These are phyloP conservation scores for Pachypanchax playfairii DNA, from an alignment of 2,113 vertebrate species.

Conservation along the genomic window DNA sequence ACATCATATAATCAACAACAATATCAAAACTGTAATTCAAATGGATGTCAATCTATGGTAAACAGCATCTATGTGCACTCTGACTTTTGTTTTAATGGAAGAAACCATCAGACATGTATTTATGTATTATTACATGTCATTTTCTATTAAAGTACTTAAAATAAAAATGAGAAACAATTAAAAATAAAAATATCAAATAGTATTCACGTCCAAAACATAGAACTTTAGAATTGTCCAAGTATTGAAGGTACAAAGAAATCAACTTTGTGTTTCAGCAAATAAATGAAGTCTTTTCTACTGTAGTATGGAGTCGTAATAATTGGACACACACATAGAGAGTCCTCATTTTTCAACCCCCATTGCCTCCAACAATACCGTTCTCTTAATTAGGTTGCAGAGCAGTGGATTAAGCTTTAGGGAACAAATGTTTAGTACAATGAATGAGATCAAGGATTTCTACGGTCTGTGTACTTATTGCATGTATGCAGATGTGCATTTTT, in stretches of 20 bases:
- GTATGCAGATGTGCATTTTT: constrained; percentile 23
- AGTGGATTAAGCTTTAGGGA: constrained; percentile 90
- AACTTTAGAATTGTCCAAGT: background rate
- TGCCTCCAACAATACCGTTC: constrained; percentile 90
- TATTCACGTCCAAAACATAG: too few relatives aligned
- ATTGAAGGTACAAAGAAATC: background rate
- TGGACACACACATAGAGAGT: background rate
- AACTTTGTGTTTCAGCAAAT: background rate
- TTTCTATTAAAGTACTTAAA: too few relatives aligned
- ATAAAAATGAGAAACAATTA: too few relatives aligned
- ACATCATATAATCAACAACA: too few relatives aligned
- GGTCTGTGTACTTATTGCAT: constrained; percentile 7
- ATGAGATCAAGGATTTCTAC: too few relatives aligned
- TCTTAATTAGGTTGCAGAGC: constrained; percentile 96
- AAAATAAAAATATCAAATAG: background rate
- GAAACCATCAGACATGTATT: too few relatives aligned
- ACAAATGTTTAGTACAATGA: too few relatives aligned
- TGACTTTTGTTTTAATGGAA: too few relatives aligned
- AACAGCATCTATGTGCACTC: too few relatives aligned
- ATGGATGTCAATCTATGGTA: too few relatives aligned
- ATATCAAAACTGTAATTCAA: too few relatives aligned
- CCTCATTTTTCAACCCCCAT: constrained; percentile 48
- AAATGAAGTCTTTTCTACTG: background rate
- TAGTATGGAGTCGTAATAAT: constrained; percentile 14
- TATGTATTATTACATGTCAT: too few relatives aligned